phyloP scores from a whole-genome alignment of 1,140 invertebrate genomes.

The Neodiprion pinetum region DNA sequence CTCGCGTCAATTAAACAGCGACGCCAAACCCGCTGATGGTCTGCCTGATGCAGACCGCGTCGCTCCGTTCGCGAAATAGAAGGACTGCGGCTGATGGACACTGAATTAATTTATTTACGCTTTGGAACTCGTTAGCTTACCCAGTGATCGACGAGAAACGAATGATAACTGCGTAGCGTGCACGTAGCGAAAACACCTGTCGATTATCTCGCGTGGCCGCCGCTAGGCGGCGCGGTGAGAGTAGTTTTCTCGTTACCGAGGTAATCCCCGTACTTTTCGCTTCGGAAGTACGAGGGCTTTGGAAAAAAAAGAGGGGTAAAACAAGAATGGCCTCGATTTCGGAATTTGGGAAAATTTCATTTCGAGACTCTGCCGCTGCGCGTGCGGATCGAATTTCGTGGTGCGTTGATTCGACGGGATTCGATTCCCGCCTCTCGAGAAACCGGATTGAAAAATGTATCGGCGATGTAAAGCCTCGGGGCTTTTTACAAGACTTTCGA shows the following conservation, averaged over 20 bases:
- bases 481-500: too few relatives aligned
- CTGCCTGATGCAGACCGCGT: neutral
- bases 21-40: neutral
- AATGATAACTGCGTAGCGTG: too few relatives aligned
- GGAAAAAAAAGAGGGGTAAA: neutral
- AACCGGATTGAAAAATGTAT: too few relatives aligned
- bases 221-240: too few relatives aligned
- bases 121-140: neutral
- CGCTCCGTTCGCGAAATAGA: neutral
- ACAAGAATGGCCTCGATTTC: neutral
- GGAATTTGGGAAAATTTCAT: neutral
- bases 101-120: neutral
- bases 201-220: too few relatives aligned
- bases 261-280: too few relatives aligned
- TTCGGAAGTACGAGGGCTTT: neutral
- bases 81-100: neutral
- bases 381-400: neutral
- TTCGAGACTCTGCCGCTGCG: neutral
- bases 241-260: too few relatives aligned
- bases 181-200: too few relatives aligned
- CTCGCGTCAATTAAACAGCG: neutral
- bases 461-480: too few relatives aligned
- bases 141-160: too few relatives aligned
- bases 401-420: constrained; percentile 3
- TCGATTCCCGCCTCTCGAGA: neutral